Evolutionary conservation across 2,888 invertebrate species (phyloP).

Genomic region (Volucella inflata): DNA sequence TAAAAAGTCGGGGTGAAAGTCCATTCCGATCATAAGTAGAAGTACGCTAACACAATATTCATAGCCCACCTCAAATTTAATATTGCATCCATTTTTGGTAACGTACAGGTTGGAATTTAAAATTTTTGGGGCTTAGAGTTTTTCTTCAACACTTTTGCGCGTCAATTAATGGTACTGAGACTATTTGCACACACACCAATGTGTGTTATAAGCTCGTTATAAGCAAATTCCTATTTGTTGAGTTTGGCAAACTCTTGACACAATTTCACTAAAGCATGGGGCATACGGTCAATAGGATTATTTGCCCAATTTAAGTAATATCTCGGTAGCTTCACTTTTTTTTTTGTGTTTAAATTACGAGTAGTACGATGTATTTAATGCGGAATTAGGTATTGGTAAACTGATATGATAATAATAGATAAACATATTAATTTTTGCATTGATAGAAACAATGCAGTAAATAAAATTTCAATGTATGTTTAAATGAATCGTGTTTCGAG

Average conservation of each 20-base stretch:
- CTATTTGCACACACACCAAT: slow-evolving; percentile 21
- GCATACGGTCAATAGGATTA: slow-evolving; percentile 5
- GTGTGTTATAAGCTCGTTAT: background rate
- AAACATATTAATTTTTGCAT: too few relatives aligned
- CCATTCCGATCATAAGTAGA: background rate
- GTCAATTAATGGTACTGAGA: slow-evolving; percentile 36
- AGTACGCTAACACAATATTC: background rate
- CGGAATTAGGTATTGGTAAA: background rate
- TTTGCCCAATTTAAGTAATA: slow-evolving; percentile 3
- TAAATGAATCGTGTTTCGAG: too few relatives aligned
- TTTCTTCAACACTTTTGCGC: background rate
- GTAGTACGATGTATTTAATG: background rate
- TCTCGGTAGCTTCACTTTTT: slow-evolving; percentile 1
- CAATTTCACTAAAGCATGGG: slow-evolving; percentile 12
- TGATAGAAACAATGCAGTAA: too few relatives aligned
- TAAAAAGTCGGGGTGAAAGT: slow-evolving; percentile 48
- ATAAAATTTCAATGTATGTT: too few relatives aligned
- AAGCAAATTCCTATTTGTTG: background rate
- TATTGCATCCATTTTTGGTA: slow-evolving; percentile 52
- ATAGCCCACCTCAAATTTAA: slow-evolving; percentile 12
- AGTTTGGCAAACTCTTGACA: background rate
- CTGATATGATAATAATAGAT: too few relatives aligned
- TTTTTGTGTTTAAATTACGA: background rate
- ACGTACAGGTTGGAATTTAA: slow-evolving; percentile 17
- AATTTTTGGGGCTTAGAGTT: slow-evolving; percentile 11